phyloP scores from a whole-genome alignment of 2,797 vertebrate species.

The Balearica regulorum region DNA sequence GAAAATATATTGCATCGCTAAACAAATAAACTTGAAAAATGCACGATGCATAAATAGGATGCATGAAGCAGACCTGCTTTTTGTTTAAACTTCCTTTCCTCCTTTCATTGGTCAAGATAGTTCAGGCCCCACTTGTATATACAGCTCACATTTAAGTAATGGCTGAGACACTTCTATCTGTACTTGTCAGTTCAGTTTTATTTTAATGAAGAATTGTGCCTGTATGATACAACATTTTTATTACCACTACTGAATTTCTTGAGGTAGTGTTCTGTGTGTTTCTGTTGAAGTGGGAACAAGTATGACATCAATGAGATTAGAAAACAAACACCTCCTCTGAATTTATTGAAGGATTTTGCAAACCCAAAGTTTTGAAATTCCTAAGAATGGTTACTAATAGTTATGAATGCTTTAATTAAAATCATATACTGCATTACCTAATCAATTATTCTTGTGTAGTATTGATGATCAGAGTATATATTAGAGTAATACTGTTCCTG shows the following conservation, averaged over 20 bases:
- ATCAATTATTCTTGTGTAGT: not conserved
- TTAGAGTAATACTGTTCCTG: not conserved
- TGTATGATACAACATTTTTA: not conserved
- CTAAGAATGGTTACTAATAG: not conserved
- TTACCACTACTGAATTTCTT: not conserved
- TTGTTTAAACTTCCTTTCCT: not conserved
- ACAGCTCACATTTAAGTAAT: not conserved
- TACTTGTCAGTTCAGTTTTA: not conserved
- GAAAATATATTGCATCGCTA: not conserved
- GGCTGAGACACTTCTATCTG: not conserved
- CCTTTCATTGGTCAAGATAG: not conserved
- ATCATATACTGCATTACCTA: not conserved
- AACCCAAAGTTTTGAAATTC: not conserved
- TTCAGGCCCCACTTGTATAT: not conserved
- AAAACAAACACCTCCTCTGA: not conserved
- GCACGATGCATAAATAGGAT: not conserved
- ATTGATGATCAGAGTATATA: not conserved
- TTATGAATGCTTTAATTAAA: not conserved
- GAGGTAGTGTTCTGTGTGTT: fast-evolving
- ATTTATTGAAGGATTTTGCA: not conserved
- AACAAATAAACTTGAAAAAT: not conserved
- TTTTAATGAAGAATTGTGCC: not conserved
- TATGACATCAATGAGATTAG: not conserved
- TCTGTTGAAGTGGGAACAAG: not conserved
- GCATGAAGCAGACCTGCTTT: not conserved